These are phyloP conservation scores for Ciona savignyi DNA, from an alignment of 23 tunicate species.

Conservation along the genomic window DNA sequence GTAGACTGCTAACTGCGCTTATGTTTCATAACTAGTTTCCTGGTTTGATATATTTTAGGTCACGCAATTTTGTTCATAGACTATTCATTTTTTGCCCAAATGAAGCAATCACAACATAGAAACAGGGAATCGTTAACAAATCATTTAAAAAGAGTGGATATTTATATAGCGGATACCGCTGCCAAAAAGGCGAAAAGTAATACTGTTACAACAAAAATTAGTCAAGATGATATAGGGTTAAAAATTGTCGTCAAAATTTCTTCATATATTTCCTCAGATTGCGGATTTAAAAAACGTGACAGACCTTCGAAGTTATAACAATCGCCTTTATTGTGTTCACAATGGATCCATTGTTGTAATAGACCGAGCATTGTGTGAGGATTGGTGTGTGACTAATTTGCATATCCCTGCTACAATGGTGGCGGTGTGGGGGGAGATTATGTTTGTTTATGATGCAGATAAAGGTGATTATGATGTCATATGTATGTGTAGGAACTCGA, in stretches of 20 bases:
- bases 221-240: too few species aligned
- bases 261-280: conserved; percentile 3
- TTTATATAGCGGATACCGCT: not conserved
- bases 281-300: conserved; percentile 1
- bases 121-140: not conserved
- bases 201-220: too few species aligned
- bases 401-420: not conserved
- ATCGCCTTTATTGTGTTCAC: not conserved
- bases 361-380: not conserved
- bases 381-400: not conserved
- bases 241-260: not conserved
- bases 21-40: too few species aligned
- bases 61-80: too few species aligned
- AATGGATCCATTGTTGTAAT: not conserved
- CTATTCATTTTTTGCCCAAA: too few species aligned
- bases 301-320: conserved; percentile 7
- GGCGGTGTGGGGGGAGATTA: not conserved
- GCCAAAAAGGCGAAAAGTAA: not conserved
- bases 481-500: not conserved
- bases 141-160: not conserved
- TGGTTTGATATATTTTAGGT: too few species aligned
- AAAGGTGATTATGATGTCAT: conserved; percentile 1
- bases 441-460: conserved; percentile 3
- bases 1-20: too few species aligned
- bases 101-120: not conserved